Evolutionary conservation across 2,888 invertebrate genomes (phyloP), one percentile per base, ranked within the genome.

Genomic region (Cheilosia grossa): DNA sequence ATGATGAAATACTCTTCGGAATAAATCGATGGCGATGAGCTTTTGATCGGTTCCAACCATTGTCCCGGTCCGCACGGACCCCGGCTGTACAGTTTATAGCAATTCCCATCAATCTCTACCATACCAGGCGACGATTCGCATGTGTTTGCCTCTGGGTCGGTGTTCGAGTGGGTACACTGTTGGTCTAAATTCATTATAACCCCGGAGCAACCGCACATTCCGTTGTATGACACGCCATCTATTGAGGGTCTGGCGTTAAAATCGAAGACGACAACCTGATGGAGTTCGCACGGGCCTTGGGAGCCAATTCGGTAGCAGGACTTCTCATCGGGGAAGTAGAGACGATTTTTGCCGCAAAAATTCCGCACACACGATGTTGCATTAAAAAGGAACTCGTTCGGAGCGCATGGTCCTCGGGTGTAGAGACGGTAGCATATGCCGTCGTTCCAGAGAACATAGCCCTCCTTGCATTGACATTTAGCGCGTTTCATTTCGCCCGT

Each of bases 161-260:
- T 88, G 61, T 89, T 88, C 19, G 87, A 87, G 53, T 87, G 85
- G 0, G 89, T 87, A 82, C 92, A 92, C 73, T 91, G 89, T 78
- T 92, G 92, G 78, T 92, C 91, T 51, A 92, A 88, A 80, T 91
- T 91, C 61, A 88, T 92, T 3, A 92, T 89, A 15, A 92, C 90
- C 1, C 91, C 93, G 0, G 94, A 93, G 89, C 97, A 97, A 9
- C 95, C 95, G 88, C 97, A 97, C 59, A 96, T 94, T 0, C 97
- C 97, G 88, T 96, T 96, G 90, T 96, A 96, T 58, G 96, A 96
- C 54, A 97, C 94, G 0, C 97, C 97, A 88, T 97, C 96, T 2
- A 96, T 89, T 0, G 96, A 96, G 0, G 96, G 96, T 1, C 96
- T 92, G 0, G 95, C 95, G 21, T 95, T 95, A 89, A 96, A 95